These are phyloP conservation scores for Garrulus glandarius DNA, from an alignment of 2,797 vertebrate genomes.

Conservation along the genomic window DNA sequence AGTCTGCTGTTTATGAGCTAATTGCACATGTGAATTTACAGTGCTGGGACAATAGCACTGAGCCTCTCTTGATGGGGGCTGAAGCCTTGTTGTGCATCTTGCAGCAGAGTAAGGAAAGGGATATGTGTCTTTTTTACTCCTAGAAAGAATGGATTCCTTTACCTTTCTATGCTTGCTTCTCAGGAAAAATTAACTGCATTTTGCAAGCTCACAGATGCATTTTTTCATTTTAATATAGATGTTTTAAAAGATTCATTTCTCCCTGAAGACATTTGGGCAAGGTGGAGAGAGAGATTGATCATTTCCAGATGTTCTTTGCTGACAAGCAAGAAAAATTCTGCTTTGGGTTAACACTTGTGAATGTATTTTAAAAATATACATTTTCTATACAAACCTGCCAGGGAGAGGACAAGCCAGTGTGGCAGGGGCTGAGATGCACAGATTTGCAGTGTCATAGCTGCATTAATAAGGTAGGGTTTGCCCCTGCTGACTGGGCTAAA, in stretches of 20 bases:
- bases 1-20: background rate
- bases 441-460: background rate
- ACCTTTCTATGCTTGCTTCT: background rate
- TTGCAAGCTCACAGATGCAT: background rate
- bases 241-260: slow-evolving; percentile 29
- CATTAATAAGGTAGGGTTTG: background rate
- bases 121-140: background rate
- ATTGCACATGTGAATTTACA: background rate
- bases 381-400: background rate
- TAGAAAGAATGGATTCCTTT: background rate
- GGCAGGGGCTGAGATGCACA: background rate
- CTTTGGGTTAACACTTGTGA: background rate
- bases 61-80: background rate
- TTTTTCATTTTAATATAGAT: slow-evolving; percentile 10
- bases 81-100: background rate
- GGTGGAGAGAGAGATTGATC: background rate
- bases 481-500: background rate
- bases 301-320: slow-evolving; percentile 25
- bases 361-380: background rate
- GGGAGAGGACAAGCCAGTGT: background rate
- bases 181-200: background rate
- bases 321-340: background rate
- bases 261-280: background rate
- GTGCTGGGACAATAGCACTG: background rate
- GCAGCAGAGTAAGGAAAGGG: background rate